Percentiles rank a stretch among this genome's conserved stretches.
phyloP scores from a whole-genome alignment of 2,113 vertebrate species.

The Centropus unirufus region DNA sequence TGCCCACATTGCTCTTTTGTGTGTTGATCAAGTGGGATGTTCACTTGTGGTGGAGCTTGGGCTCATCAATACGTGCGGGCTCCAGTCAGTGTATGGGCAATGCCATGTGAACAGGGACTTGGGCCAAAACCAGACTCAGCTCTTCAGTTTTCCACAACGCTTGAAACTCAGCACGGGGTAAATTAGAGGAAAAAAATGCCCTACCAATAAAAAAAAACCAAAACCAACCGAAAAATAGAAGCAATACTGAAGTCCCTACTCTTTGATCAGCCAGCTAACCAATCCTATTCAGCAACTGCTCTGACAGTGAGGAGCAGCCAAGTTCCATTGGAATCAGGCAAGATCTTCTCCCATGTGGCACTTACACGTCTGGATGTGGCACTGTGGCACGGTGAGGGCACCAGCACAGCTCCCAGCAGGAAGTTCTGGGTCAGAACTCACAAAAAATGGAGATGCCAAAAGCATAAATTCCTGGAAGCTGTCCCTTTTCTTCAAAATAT shows the following conservation, averaged over 20 bases:
- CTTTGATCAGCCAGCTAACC: too few species aligned
- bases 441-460: background rate
- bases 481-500: slow-evolving; percentile 38
- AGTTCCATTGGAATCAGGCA: accelerated
- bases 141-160: slow-evolving; percentile 24
- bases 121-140: background rate
- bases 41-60: slow-evolving; percentile 7
- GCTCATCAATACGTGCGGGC: background rate
- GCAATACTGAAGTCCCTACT: background rate
- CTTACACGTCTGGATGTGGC: accelerated
- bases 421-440: background rate
- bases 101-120: background rate
- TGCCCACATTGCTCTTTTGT: background rate
- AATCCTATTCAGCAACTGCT: background rate
- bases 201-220: accelerated
- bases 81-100: background rate
- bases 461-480: background rate
- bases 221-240: background rate
- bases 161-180: slow-evolving; percentile 5
- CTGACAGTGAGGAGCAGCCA: accelerated
- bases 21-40: background rate
- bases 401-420: accelerated
- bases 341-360: accelerated
- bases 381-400: accelerated
- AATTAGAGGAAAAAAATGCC: background rate